These are phyloP conservation scores for Abrostola triplasia DNA, from an alignment of 2,888 invertebrate genomes.

Conservation along the genomic window DNA sequence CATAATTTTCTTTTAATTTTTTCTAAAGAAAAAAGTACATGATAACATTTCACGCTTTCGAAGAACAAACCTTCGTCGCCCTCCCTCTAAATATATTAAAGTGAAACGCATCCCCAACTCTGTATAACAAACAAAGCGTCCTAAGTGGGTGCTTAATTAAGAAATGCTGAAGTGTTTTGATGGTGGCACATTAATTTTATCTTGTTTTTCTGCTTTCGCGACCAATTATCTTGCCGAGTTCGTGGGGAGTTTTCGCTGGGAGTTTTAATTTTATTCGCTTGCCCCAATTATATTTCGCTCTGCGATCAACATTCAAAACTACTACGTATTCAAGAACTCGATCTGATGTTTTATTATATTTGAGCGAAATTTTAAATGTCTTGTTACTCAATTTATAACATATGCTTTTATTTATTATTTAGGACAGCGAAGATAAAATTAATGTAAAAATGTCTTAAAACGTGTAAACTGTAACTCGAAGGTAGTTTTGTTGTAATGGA, in stretches of 20 bases:
- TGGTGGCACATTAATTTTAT: constrained; percentile 82
- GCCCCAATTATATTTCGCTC: constrained; percentile 71
- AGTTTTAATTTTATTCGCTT: constrained; percentile 75
- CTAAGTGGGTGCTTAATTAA: constrained; percentile 79
- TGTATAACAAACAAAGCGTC: constrained; percentile 67
- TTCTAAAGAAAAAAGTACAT: neutral
- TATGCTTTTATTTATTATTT: constrained; percentile 10
- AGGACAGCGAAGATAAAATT: too few species aligned
- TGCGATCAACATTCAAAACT: constrained; percentile 61
- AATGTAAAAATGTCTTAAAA: too few species aligned
- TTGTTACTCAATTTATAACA: constrained; percentile 12
- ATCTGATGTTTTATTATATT: constrained; percentile 22
- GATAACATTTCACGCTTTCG: constrained; percentile 15
- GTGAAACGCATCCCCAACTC: constrained; percentile 54
- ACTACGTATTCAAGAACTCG: constrained; percentile 58
- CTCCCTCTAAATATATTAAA: constrained; percentile 54
- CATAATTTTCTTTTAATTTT: neutral
- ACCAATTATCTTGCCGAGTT: constrained; percentile 76
- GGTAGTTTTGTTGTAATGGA: too few species aligned
- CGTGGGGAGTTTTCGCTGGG: constrained; percentile 65
- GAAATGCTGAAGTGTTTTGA: constrained; percentile 80
- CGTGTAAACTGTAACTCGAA: too few species aligned
- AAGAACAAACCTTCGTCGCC: constrained; percentile 36
- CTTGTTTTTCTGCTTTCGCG: constrained; percentile 80
- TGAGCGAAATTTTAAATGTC: constrained; percentile 13